Base-by-base conservation (phyloP, 1,140 invertebrate genomes). In the Euborellia annulipes region DNA sequence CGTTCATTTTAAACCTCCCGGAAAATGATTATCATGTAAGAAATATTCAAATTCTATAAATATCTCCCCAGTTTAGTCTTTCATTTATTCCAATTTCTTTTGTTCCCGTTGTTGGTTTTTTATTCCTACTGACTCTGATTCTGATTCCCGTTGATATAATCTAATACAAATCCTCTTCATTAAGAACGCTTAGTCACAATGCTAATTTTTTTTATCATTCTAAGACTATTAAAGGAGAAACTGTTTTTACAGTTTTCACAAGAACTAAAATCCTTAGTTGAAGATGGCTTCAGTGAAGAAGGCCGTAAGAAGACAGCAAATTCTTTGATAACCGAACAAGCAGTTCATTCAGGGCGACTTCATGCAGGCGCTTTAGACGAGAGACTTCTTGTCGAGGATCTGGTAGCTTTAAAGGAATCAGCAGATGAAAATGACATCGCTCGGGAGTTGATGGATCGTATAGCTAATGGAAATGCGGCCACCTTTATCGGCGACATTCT, bases 401-500 rank as follows among this genome's bases (percentile, higher is more conserved):
- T 94, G 41, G 86, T 87, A 0, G 78, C 79, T 1, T 63, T 92
- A 20, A 83, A 90, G 48, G 64, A 69, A 32, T 65, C 76, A 85
- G 54, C 58, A 92, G 43, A 68, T 79, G 40, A 71, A 75, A 36
- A 73, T 89, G 54, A 72, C 85, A 52, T 62, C 69, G 11, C 23
- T 11, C 23, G 23, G 4, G 76, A 85, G 54, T 58, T 92, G 42
- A 68, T 79, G 40, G 71, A 76, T 36, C 73, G 89, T 53, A 72
- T 85, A 52, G 62, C 69, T 32, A 68, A 75, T 50, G 79, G 79
- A 18, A 65, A 76, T 44, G 85, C 79, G 53, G 90, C 88, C 53
- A 89, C 84, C 2, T 94, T 88, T 56, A 72, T 93, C 39, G 91
- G 90, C 2, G 90, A 95, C 59, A 75, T 94, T 43, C 67, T 94